Conservation (phyloP, 2,888 invertebrate species). For the Quadroppia sp. region DNA sequence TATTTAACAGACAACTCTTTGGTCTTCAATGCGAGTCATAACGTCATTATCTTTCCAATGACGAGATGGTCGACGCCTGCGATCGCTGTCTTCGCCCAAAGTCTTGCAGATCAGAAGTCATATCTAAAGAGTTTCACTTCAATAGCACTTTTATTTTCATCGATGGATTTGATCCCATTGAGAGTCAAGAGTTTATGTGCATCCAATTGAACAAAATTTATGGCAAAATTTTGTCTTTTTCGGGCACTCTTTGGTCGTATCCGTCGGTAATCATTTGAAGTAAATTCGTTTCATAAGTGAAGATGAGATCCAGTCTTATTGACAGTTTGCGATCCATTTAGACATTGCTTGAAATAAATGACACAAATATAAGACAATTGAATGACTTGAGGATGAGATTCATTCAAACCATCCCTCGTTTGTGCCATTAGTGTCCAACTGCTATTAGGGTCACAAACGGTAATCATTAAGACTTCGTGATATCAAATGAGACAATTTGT, state of each 20-base stretch:
- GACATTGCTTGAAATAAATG: constrained; percentile 24
- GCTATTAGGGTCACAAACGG: background rate
- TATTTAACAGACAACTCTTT: too few species aligned
- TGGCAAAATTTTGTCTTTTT: constrained; percentile 1
- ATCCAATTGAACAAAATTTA: constrained; percentile 10
- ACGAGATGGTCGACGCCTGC: too few species aligned
- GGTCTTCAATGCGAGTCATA: too few species aligned
- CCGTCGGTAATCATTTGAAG: constrained; percentile 3
- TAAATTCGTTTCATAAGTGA: background rate
- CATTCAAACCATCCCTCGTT: background rate
- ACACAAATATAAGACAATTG: background rate
- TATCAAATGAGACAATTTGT: constrained; percentile 21
- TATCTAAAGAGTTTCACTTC: background rate
- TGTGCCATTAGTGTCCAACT: constrained; percentile 21
- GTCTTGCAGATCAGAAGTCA: too few species aligned
- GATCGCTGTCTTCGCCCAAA: too few species aligned
- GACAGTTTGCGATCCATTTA: too few species aligned
- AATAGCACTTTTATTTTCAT: background rate
- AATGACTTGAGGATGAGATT: background rate
- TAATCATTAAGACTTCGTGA: background rate
- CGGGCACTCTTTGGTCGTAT: background rate
- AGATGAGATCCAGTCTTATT: too few species aligned
- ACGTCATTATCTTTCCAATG: constrained; percentile 6
- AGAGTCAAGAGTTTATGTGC: constrained; percentile 5
- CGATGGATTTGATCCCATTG: constrained; percentile 8